phyloP scores from a whole-genome alignment of 2,888 invertebrate species.

The Mermis nigrescens region DNA sequence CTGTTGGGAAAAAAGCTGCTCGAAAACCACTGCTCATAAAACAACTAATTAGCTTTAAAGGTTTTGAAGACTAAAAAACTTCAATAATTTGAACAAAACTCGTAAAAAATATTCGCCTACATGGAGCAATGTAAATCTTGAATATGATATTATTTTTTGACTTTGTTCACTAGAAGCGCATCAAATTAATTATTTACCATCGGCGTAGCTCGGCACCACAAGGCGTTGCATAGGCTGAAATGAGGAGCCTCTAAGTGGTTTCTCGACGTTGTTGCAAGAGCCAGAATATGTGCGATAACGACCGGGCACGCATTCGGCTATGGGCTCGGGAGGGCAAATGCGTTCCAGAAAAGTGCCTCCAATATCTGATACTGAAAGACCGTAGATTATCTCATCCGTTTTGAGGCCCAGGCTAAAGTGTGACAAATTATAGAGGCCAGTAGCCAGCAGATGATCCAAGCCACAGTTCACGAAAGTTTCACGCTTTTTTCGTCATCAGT shows the following conservation, averaged over 20 bases:
- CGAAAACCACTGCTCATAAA: no score
- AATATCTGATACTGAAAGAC: slow-evolving; percentile 18
- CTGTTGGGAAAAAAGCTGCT: no score
- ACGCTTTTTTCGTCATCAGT: no score
- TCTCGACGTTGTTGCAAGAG: slow-evolving; percentile 30
- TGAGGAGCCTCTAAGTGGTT: slow-evolving; percentile 26
- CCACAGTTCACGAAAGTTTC: no score
- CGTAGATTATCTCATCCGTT: slow-evolving; percentile 16
- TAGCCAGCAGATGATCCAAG: neutral
- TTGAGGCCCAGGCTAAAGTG: slow-evolving; percentile 16
- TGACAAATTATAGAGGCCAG: slow-evolving; percentile 2
- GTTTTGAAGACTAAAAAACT: no score
- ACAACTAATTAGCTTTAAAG: no score
- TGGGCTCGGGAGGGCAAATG: slow-evolving; percentile 25
- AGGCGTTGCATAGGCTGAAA: slow-evolving; percentile 26
- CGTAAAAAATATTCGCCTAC: no score
- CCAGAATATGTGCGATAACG: slow-evolving; percentile 27
- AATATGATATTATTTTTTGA: no score
- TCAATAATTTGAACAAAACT: no score
- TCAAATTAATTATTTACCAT: slow-evolving; percentile 18
- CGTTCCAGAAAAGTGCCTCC: slow-evolving; percentile 19
- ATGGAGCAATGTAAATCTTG: no score
- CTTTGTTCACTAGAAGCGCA: no score
- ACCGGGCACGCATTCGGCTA: slow-evolving; percentile 28
- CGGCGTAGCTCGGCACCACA: slow-evolving; percentile 25